Evolutionary conservation across 2,888 invertebrate species (phyloP).

Genomic region (Fragum sueziense): DNA sequence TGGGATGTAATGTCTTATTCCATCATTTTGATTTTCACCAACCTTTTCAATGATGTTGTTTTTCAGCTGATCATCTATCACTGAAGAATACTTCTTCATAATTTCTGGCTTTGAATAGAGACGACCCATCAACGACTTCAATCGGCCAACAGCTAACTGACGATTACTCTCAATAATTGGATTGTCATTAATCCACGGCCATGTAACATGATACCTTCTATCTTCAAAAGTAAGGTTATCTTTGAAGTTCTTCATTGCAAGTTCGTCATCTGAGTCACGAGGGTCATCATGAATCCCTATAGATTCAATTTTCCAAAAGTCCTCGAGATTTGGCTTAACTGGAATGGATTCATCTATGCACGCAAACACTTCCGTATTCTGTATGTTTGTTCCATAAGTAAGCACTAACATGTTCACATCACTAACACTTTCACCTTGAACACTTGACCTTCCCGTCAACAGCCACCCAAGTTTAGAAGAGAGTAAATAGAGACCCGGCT

Average conservation of each 20-base stretch:
- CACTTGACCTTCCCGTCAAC: conserved; percentile 11
- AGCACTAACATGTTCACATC: conserved; percentile 30
- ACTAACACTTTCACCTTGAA: neutral
- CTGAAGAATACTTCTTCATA: conserved; percentile 14
- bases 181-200: conserved; percentile 30
- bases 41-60: conserved; percentile 36
- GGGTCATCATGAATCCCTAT: conserved; percentile 28
- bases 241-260: conserved; percentile 23
- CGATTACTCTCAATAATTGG: conserved; percentile 24
- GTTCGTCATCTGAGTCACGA: conserved; percentile 26
- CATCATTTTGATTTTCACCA: neutral
- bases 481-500: conserved; percentile 36
- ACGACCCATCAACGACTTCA: conserved; percentile 11
- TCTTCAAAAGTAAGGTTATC: conserved; percentile 19
- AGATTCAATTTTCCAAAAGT: conserved; percentile 35
- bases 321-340: conserved; percentile 41
- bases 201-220: conserved; percentile 25
- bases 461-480: conserved; percentile 48
- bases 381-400: conserved; percentile 13
- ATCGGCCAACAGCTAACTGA: conserved; percentile 25
- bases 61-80: conserved; percentile 22
- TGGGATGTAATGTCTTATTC: conserved; percentile 21
- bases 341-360: conserved; percentile 10
- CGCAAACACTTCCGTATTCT: neutral
- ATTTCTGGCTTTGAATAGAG: conserved; percentile 25